phyloP scores from a whole-genome alignment of 2,888 invertebrate species.

The Dascillus cervinus region DNA sequence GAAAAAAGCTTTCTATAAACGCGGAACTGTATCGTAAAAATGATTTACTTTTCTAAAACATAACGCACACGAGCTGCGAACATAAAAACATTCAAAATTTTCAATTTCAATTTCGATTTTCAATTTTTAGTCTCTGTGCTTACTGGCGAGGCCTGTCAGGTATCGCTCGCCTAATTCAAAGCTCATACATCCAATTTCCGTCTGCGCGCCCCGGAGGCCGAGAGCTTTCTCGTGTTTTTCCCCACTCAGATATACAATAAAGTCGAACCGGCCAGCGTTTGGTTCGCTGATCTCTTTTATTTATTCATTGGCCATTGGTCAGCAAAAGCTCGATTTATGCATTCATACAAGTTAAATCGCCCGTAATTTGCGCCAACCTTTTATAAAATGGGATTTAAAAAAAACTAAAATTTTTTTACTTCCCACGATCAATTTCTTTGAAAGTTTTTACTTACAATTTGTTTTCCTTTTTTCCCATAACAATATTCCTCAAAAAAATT shows the following conservation, averaged over 20 bases:
- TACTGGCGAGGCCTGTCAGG: no score
- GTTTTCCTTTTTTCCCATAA: no score
- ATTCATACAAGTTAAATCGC: slow-evolving; percentile 12
- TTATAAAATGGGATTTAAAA: no score
- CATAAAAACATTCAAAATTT: background rate
- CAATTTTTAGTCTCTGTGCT: background rate
- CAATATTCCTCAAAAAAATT: no score
- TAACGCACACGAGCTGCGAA: slow-evolving; percentile 2
- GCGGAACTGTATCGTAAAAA: slow-evolving; percentile 13
- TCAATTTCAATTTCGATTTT: background rate
- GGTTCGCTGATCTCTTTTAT: slow-evolving; percentile 14
- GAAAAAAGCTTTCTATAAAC: slow-evolving; percentile 22
- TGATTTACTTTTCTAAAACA: slow-evolving; percentile 15
- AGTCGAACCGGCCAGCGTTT: slow-evolving; percentile 9
- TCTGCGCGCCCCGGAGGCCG: slow-evolving; percentile 19
- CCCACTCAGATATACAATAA: slow-evolving; percentile 19
- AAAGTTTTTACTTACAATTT: no score
- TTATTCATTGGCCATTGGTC: slow-evolving; percentile 18
- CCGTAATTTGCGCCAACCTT: slow-evolving; percentile 11
- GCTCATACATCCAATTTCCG: slow-evolving; percentile 19
- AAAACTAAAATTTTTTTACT: no score
- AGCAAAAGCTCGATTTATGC: slow-evolving; percentile 11
- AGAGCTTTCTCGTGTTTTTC: slow-evolving; percentile 20
- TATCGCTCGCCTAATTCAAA: slow-evolving; percentile 16
- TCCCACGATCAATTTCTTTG: no score